phyloP scores from a whole-genome alignment of 1,140 invertebrate genomes.

The Pseudomyrmex sp. region DNA sequence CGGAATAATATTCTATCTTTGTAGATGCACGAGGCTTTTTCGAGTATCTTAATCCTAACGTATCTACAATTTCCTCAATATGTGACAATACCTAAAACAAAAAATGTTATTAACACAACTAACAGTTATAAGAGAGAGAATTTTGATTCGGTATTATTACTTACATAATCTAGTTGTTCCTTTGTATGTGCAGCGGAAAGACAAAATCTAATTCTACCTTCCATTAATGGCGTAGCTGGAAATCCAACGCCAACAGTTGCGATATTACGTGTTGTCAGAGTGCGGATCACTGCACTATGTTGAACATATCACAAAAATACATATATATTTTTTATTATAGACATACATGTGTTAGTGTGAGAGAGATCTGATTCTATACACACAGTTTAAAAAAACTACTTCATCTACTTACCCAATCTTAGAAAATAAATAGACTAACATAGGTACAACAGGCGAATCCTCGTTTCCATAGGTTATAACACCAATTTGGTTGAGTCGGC shows the following conservation, averaged over 20 bases:
- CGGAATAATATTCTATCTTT: conserved; percentile 87
- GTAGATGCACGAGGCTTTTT: conserved; percentile 86
- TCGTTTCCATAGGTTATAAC: conserved; percentile 98
- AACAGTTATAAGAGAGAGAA: too few relatives aligned
- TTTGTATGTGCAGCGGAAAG: conserved; percentile 98
- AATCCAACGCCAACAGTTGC: conserved; percentile 98
- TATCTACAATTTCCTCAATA: conserved; percentile 89
- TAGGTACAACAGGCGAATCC: conserved; percentile 98
- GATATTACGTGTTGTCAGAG: conserved; percentile 92
- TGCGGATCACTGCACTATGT: conserved; percentile 92
- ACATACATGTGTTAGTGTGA: conserved; percentile 5
- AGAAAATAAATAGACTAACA: conserved; percentile 97
- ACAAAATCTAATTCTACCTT: conserved; percentile 97
- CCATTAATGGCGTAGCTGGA: conserved; percentile 98
- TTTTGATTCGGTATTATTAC: conserved; percentile 55
- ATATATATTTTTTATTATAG: neutral
- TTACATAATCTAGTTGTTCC: conserved; percentile 96
- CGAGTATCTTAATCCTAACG: conserved; percentile 91
- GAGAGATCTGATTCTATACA: neutral
- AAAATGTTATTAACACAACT: conserved; percentile 31
- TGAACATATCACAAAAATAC: neutral
- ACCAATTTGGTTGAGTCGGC: conserved; percentile 94
- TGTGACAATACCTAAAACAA: conserved; percentile 87
- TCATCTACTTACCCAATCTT: conserved; percentile 92
- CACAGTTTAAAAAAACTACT: conserved; percentile 30